Base-by-base conservation (phyloP, 1,140 invertebrate genomes). In the Ruditapes philippinarum region DNA sequence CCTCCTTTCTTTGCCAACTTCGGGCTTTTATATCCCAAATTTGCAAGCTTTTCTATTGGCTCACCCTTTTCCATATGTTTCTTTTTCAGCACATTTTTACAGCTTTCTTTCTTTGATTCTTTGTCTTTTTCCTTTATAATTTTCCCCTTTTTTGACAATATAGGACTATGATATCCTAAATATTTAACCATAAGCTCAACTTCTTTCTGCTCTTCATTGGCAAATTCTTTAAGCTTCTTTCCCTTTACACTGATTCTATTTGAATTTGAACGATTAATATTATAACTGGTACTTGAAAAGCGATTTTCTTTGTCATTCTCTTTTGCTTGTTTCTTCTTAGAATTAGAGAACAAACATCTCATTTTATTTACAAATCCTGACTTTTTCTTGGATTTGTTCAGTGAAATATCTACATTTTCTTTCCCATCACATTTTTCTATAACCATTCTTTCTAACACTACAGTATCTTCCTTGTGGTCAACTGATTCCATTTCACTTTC, bases 141-240 rank as follows among this genome's bases (percentile, higher is more conserved):
- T 12, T 28, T 40, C 45, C 38, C 42, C 22, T 81, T 81, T 81
- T 36, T 81, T 40, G 57, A 22, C 73, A 70, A 33, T 70, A 36
- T 84, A 12, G 42, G 45, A 54, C 83, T 70, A 40, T 74, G 36
- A 31, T 74, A 85, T 36, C 68, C 70, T 60, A 85, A 49, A 25
- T 74, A 54, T 74, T 74, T 85, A 65, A 85, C 68, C 83, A 85
- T 85, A 19, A 54, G 42, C n/a, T 74, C 83, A 19, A 74, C 51
- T 74, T 85, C 83, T 25, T 74, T 57, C 31, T 76, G 68, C n/a
- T 85, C 70, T 57, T 74, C 68, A 36, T 12, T 40, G 3, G 49
- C 31, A n/a, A 60, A 60, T 22, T 25, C 28, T 60, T 76, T 76
- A 11, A 73, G 38, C 33, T 74, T 76, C 33, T 74, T 85, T 33